Conservation (phyloP, 2,888 invertebrate species). For the Drosophila quasianomalipes region DNA sequence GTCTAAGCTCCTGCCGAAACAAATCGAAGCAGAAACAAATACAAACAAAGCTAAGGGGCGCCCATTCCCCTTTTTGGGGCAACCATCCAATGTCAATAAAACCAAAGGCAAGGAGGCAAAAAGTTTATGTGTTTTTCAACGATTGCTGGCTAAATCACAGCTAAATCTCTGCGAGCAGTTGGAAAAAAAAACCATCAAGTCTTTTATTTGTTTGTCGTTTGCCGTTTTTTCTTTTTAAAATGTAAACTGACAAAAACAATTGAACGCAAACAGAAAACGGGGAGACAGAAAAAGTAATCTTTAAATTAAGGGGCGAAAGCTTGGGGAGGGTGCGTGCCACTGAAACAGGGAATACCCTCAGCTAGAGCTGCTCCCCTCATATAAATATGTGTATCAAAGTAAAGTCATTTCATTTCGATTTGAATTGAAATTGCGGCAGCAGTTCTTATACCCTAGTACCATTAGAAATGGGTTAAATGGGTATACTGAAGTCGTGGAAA, state of each 20-base stretch:
- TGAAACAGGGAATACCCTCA: slow-evolving; percentile 1
- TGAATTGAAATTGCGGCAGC: slow-evolving; percentile 69
- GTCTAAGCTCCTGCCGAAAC: slow-evolving; percentile 55
- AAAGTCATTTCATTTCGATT: slow-evolving; percentile 74
- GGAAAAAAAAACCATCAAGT: slow-evolving; percentile 46
- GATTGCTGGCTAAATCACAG: slow-evolving; percentile 78
- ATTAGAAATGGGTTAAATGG: not conserved
- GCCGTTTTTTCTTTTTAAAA: slow-evolving; percentile 56
- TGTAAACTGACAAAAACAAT: slow-evolving; percentile 83
- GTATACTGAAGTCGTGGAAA: not conserved
- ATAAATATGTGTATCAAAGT: slow-evolving; percentile 54
- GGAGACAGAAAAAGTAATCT: slow-evolving; percentile 64
- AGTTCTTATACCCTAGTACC: not conserved
- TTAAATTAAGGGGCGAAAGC: slow-evolving; percentile 67
- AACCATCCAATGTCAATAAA: slow-evolving; percentile 63
- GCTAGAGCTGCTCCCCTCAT: slow-evolving; percentile 16
- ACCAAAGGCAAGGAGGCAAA: slow-evolving; percentile 56
- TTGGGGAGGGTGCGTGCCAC: slow-evolving; percentile 16
- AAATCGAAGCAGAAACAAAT: slow-evolving; percentile 67
- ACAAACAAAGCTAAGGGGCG: slow-evolving; percentile 38
- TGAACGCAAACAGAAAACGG: slow-evolving; percentile 73
- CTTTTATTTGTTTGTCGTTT: slow-evolving; percentile 73
- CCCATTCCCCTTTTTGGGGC: not conserved
- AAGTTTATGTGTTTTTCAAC: slow-evolving; percentile 77
- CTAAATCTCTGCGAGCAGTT: slow-evolving; percentile 70